Evolutionary conservation across 2,797 vertebrate genomes (phyloP).

Genomic region (Pangasius macronema): DNA sequence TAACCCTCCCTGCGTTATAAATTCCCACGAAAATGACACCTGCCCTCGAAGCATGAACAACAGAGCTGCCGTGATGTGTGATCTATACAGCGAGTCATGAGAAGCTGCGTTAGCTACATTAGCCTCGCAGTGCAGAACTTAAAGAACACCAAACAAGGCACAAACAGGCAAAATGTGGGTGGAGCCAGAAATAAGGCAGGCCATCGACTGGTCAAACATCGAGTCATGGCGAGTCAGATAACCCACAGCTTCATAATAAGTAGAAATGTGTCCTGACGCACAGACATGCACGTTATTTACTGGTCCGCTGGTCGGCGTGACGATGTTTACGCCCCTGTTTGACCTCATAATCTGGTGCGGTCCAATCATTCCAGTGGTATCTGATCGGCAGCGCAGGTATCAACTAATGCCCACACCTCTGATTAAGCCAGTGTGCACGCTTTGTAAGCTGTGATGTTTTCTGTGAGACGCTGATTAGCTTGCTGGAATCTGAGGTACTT

Average conservation of each 20-base stretch:
- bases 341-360: not conserved
- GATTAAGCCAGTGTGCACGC: not conserved
- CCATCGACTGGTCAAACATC: not conserved
- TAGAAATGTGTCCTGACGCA: not conserved
- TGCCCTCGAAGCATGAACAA: not conserved
- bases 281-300: not conserved
- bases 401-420: not conserved
- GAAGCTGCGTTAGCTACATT: no score
- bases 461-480: not conserved
- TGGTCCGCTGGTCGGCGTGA: not conserved
- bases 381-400: not conserved
- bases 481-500: slow-evolving; percentile 17
- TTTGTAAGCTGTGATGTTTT: not conserved
- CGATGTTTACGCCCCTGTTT: not conserved
- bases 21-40: not conserved
- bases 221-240: not conserved
- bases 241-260: not conserved
- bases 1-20: not conserved
- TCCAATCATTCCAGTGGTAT: not conserved
- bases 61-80: not conserved
- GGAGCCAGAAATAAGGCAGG: not conserved
- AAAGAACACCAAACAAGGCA: not conserved
- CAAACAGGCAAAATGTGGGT: not conserved
- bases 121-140: not conserved
- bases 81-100: no score